phyloP scores from a whole-genome alignment of 2,113 vertebrate genomes.

The Sinocyclocheilus rhinocerous region DNA sequence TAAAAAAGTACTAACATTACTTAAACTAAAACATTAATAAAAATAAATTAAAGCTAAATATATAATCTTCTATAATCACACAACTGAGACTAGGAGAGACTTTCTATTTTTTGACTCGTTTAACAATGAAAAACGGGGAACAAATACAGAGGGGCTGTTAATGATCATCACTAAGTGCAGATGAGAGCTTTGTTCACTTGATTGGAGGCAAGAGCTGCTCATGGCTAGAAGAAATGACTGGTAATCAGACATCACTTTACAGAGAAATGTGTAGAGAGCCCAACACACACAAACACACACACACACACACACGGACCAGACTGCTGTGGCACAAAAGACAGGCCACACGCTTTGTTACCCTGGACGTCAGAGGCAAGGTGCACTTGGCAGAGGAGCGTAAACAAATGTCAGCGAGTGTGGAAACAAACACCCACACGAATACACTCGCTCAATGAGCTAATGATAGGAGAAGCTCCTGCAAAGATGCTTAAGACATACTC shows the following conservation, averaged over 20 bases:
- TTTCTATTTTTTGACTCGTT: background rate
- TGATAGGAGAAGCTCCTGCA: constrained; percentile 41
- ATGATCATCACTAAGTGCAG: constrained; percentile 6
- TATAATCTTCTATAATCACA: background rate
- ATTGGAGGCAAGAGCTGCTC: constrained; percentile 47
- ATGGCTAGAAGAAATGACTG: constrained; percentile 41
- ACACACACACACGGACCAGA: background rate
- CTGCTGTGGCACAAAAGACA: constrained; percentile 20
- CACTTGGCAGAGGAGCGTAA: constrained; percentile 55
- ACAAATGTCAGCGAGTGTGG: constrained; percentile 49
- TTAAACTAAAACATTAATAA: too few relatives aligned
- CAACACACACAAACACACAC: background rate
- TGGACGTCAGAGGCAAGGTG: constrained; percentile 57
- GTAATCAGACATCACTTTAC: constrained; percentile 57
- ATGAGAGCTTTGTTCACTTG: constrained; percentile 14
- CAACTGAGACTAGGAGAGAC: background rate
- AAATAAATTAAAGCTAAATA: background rate
- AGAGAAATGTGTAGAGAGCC: background rate
- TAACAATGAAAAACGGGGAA: background rate
- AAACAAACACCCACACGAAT: constrained; percentile 32
- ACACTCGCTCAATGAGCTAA: constrained; percentile 18
- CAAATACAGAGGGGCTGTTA: background rate
- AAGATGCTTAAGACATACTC: constrained; percentile 31
- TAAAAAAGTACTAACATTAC: too few relatives aligned
- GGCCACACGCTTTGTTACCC: constrained; percentile 41